Conservation (phyloP, 2,113 vertebrate species). For the Rhynchopsitta pachyrhyncha region DNA sequence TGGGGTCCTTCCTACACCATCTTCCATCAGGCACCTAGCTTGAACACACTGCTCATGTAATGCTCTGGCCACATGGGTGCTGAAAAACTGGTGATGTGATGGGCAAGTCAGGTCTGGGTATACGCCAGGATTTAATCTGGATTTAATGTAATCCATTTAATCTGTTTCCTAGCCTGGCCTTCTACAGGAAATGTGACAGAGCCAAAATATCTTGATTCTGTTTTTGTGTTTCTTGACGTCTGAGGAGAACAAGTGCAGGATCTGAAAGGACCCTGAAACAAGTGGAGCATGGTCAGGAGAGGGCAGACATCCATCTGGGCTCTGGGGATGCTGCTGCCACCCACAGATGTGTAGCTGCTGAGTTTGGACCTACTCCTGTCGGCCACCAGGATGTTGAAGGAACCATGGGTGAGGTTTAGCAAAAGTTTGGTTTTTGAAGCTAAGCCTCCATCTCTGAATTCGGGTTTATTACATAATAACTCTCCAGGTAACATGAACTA, state of each 20-base stretch:
- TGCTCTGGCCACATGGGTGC: neutral
- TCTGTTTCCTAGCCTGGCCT: conserved; percentile 13
- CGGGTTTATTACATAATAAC: neutral
- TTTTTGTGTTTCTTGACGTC: conserved; percentile 9
- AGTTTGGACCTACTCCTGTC: neutral
- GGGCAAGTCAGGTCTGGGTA: neutral
- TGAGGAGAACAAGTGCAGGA: neutral
- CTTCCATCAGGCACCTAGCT: neutral
- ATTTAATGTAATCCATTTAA: conserved; percentile 54
- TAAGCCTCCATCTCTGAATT: neutral
- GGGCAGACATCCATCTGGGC: neutral
- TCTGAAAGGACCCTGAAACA: neutral
- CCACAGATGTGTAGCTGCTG: neutral
- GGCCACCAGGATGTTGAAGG: neutral
- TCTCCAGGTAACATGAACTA: neutral
- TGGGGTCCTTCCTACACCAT: neutral
- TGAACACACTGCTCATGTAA: neutral
- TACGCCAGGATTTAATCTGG: conserved; percentile 37
- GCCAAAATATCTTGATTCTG: conserved; percentile 12
- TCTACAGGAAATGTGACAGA: conserved; percentile 43
- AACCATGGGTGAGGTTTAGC: neutral
- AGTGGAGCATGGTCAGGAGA: neutral
- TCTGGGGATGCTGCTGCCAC: neutral
- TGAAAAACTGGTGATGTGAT: neutral
- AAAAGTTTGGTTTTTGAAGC: neutral